A percentile compares a stretch with the other conserved stretches of the same genome.
Evolutionary conservation across 2,797 vertebrate genomes (phyloP).

Genomic region (Tapera naevia): DNA sequence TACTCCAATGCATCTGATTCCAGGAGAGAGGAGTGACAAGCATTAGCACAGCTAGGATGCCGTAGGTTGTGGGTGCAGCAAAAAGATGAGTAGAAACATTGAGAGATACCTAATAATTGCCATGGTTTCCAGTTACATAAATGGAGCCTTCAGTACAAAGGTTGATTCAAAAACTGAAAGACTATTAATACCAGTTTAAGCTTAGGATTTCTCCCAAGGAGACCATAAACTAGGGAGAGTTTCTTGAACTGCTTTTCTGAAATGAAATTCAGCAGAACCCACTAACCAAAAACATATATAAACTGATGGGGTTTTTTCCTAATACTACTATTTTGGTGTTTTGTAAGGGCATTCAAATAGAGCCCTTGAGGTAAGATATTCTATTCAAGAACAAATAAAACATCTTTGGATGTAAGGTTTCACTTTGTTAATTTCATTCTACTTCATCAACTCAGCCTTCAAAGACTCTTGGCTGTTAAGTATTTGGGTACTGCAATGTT

Average conservation of each 20-base stretch:
- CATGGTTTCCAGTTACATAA: not conserved
- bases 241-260: constrained; percentile 19
- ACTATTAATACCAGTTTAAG: not conserved
- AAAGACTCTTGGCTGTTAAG: not conserved
- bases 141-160: not conserved
- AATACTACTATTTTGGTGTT: not conserved
- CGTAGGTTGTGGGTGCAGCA: not conserved
- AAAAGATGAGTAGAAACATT: not conserved
- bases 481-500: not conserved
- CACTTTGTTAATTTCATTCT: constrained; percentile 12
- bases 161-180: not conserved
- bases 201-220: constrained; percentile 5
- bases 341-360: not conserved
- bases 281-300: not conserved
- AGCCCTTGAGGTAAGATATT: not conserved
- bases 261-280: constrained; percentile 4
- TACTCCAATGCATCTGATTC: not conserved
- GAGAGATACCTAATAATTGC: not conserved
- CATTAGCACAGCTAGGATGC: not conserved
- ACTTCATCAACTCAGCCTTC: constrained; percentile 5
- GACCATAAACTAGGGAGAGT: not conserved
- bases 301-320: not conserved
- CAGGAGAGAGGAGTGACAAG: not conserved
- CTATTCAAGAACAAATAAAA: constrained; percentile 21
- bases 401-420: not conserved